Base-by-base conservation (phyloP, 2,888 invertebrate genomes). In the Lobophora halterata region DNA sequence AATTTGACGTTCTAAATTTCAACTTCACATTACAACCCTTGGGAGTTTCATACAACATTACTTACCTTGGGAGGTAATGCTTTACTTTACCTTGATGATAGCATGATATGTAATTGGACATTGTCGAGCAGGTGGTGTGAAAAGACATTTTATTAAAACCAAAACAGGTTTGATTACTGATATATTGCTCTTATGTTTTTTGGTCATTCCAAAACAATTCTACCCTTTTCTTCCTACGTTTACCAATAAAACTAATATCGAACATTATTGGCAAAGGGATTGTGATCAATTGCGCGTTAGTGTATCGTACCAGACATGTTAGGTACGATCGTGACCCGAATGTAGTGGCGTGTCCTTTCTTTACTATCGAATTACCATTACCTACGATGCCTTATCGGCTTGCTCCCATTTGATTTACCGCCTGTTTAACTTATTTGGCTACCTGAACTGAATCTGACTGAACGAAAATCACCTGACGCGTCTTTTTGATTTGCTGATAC, bases 291-390 rank as follows among this genome's bases (percentile, higher is more conserved):
- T 54, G 52, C 46, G 50, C 37, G 37, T 46, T 43, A 38, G 38
- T 32, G 36, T 43, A 39, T 38, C 35, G 47, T 46, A 39, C 46
- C 51, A 53, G 49, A 48, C 54, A 42, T 55, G 56, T 52, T 63
- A 61, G n/a, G n/a, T 57, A 65, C 53, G 61, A 58, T 54, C 60
- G 59, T 60, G 61, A 65, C 58, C 53, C 33, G 55, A 64, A 67
- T 69, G 35, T 43, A 35, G 35, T 40, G 49, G 49, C 56, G 52
- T 52, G 47, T 49, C 49, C 51, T 55, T 55, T 54, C 46, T 58
- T 59, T 61, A 54, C 55, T 54, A 58, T 58, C 50, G 51, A 48
- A 59, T 65, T 55, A 61, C 49, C 49, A 55, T 59, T 55, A 46
- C 31, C 27, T 50, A 32, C 43, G 41, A 26, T 42, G 46, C 46